phyloP scores from a whole-genome alignment of 2,888 invertebrate genomes.

The Chrysolina americana region DNA sequence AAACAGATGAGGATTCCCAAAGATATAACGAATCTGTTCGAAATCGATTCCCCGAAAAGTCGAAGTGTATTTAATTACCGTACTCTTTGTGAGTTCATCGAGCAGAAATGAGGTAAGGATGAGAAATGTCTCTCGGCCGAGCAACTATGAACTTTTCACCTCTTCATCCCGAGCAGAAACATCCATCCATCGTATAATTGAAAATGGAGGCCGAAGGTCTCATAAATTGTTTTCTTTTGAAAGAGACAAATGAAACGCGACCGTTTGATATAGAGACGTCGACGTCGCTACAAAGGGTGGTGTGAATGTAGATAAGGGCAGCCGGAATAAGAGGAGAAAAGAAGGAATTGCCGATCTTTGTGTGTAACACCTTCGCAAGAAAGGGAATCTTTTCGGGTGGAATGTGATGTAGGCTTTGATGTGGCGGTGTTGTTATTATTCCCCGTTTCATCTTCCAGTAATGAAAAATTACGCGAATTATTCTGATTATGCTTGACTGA shows the following conservation, averaged over 20 bases:
- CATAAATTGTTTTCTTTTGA: constrained; percentile 55
- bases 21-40: not conserved
- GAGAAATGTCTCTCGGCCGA: constrained; percentile 5
- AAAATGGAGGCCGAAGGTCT: constrained; percentile 27
- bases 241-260: constrained; percentile 52
- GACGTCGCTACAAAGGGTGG: constrained; percentile 24
- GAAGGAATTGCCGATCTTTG: constrained; percentile 31
- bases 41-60: not conserved
- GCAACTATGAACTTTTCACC: constrained; percentile 18
- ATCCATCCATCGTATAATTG: constrained; percentile 35
- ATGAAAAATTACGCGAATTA: not conserved
- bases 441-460: constrained; percentile 15
- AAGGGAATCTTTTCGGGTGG: constrained; percentile 17
- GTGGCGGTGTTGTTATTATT: constrained; percentile 14
- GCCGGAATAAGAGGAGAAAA: constrained; percentile 19
- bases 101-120: constrained; percentile 14
- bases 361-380: constrained; percentile 23
- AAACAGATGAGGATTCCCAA: no score
- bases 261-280: constrained; percentile 40
- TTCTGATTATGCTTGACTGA: not conserved
- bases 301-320: constrained; percentile 26
- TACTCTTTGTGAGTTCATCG: not conserved
- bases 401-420: constrained; percentile 21
- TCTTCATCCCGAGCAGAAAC: constrained; percentile 14
- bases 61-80: constrained; percentile 9